Conservation (phyloP, 2,888 invertebrate genomes). For the Mactromeris polynyma region DNA sequence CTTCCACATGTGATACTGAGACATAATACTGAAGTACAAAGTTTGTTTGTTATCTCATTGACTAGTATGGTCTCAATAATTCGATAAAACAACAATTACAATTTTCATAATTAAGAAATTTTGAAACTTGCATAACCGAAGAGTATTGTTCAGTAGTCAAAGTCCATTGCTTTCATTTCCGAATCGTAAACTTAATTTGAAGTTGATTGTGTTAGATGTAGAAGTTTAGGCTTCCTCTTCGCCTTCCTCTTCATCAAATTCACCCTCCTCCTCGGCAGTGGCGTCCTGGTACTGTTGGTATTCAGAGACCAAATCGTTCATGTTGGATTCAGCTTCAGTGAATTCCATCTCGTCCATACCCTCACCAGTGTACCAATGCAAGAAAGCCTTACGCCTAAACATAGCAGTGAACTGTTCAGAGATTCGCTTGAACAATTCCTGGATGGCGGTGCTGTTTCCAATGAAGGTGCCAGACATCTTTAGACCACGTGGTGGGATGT, state of each 20-base stretch:
- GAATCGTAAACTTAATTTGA: slow-evolving; percentile 30
- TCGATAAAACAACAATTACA: slow-evolving; percentile 5
- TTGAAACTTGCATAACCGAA: not conserved
- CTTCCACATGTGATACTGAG: slow-evolving; percentile 16
- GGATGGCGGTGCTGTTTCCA: slow-evolving; percentile 88
- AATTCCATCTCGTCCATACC: slow-evolving; percentile 99
- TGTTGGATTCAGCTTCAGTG: slow-evolving; percentile 97
- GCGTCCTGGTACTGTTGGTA: slow-evolving; percentile 82
- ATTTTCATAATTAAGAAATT: not conserved
- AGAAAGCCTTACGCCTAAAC: slow-evolving; percentile 98
- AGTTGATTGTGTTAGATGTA: slow-evolving; percentile 86
- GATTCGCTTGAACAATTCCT: slow-evolving; percentile 84
- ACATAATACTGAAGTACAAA: slow-evolving; percentile 31
- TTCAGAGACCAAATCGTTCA: slow-evolving; percentile 90
- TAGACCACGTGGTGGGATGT: slow-evolving; percentile 90
- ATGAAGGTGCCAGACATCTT: slow-evolving; percentile 97
- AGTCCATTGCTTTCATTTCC: slow-evolving; percentile 38
- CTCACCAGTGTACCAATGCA: slow-evolving; percentile 99
- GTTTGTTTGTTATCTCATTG: not conserved
- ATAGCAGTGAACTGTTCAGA: slow-evolving; percentile 90
- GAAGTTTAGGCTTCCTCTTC: slow-evolving; percentile 74
- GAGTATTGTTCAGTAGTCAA: slow-evolving; percentile 21
- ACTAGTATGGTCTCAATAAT: not conserved
- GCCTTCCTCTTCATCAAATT: slow-evolving; percentile 58
- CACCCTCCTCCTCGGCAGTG: slow-evolving; percentile 89